These are phyloP conservation scores for Cryptophagus acutangulus DNA, from an alignment of 2,888 invertebrate species.

Conservation along the genomic window DNA sequence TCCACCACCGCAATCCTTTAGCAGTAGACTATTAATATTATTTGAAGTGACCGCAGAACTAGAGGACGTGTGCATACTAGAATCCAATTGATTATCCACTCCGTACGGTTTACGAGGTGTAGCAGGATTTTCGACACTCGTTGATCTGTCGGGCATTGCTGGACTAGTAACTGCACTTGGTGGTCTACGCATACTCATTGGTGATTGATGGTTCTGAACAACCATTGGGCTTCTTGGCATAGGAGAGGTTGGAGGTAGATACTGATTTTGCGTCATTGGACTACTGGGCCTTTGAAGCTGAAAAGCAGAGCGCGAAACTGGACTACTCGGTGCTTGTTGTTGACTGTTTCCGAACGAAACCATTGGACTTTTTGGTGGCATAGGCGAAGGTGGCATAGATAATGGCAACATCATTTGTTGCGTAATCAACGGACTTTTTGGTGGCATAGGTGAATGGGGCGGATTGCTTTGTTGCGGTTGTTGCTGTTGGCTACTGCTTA, in stretches of 20 bases:
- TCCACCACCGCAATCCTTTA: conserved; percentile 12
- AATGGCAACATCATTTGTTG: conserved; percentile 47
- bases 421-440: conserved; percentile 49
- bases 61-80: too few relatives aligned
- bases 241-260: conserved; percentile 49
- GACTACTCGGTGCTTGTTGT: conserved; percentile 55
- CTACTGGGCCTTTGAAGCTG: conserved; percentile 50
- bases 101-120: conserved; percentile 46
- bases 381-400: conserved; percentile 48
- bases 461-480: conserved; percentile 50
- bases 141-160: conserved; percentile 56
- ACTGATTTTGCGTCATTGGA: conserved; percentile 50
- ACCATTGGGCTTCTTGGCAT: conserved; percentile 49
- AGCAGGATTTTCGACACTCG: conserved; percentile 56
- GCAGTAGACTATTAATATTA: conserved; percentile 7
- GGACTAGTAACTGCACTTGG: conserved; percentile 53
- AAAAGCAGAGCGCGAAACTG: conserved; percentile 55
- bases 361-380: conserved; percentile 49
- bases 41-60: too few relatives aligned
- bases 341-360: conserved; percentile 33
- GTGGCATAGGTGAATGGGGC: conserved; percentile 54
- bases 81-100: too few relatives aligned
- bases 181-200: conserved; percentile 53
- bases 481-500: conserved; percentile 31
- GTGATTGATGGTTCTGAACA: conserved; percentile 44